Evolutionary conservation across 1,140 invertebrate genomes (phyloP).

Genomic region (Acromyrmex echinatior): DNA sequence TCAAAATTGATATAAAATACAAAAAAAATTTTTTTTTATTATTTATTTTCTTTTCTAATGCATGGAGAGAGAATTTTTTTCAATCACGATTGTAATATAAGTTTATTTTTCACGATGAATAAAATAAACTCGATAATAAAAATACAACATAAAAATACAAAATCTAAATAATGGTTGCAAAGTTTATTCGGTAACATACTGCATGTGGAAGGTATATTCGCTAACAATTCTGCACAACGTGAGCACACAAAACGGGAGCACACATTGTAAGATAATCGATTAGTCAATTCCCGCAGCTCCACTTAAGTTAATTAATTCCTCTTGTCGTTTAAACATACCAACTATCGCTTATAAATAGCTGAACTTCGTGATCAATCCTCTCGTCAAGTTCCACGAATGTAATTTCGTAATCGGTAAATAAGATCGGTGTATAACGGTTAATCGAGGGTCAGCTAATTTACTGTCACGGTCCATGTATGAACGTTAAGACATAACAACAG

Average conservation of each 20-base stretch:
- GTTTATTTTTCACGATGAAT: background rate
- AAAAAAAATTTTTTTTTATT: background rate
- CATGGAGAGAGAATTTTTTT: background rate
- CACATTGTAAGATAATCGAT: constrained; percentile 36
- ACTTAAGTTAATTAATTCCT: constrained; percentile 44
- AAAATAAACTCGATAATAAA: background rate
- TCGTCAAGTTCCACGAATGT: constrained; percentile 44
- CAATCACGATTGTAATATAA: background rate
- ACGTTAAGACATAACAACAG: constrained; percentile 43
- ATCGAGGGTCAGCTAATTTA: constrained; percentile 61
- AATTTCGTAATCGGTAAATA: constrained; percentile 61
- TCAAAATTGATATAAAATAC: background rate
- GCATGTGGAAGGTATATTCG: background rate
- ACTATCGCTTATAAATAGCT: constrained; percentile 43
- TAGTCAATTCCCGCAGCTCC: constrained; percentile 24
- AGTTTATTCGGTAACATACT: background rate
- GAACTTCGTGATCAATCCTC: constrained; percentile 19
- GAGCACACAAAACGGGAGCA: background rate
- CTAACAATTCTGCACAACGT: background rate
- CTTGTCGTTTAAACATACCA: constrained; percentile 27
- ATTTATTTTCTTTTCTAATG: background rate
- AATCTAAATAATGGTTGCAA: constrained; percentile 13
- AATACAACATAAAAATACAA: constrained; percentile 4
- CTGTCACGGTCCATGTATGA: constrained; percentile 18
- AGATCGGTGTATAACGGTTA: constrained; percentile 58